These are phyloP conservation scores for Corbicula japonica DNA, from an alignment of 2,888 invertebrate species.

Conservation along the genomic window DNA sequence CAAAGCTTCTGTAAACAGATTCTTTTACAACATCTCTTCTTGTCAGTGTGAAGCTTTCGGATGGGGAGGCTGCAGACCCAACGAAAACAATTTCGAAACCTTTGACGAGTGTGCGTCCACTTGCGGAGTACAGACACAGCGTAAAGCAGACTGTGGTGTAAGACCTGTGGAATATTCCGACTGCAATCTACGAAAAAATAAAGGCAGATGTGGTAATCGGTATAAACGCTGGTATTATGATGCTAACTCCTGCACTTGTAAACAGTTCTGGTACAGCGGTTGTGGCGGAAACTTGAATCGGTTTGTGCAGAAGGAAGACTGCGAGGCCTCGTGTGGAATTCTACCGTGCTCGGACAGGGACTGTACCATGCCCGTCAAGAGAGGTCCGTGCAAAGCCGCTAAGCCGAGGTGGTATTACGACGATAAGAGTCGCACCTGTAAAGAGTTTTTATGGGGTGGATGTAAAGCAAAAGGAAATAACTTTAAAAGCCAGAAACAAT, in stretches of 20 bases:
- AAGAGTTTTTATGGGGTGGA: neutral
- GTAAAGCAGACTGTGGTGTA: neutral
- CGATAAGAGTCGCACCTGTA: neutral
- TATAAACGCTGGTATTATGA: conserved; percentile 19
- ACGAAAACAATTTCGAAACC: conserved; percentile 25
- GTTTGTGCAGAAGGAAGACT: too few relatives aligned
- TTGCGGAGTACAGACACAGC: neutral
- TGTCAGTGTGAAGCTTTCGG: conserved; percentile 31
- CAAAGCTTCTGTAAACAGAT: conserved; percentile 19
- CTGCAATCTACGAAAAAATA: neutral
- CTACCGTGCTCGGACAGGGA: too few relatives aligned
- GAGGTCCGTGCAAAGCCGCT: neutral
- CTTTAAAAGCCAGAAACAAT: neutral
- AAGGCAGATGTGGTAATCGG: too few relatives aligned
- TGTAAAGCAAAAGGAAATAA: conserved; percentile 15
- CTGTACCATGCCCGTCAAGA: neutral
- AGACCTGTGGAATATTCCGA: neutral
- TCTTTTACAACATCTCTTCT: conserved; percentile 28
- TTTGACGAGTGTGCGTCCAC: conserved; percentile 1
- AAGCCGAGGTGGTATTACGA: neutral
- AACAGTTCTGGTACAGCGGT: conserved; percentile 5
- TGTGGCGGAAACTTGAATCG: conserved; percentile 22
- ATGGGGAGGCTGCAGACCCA: conserved; percentile 35
- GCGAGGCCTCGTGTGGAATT: too few relatives aligned
- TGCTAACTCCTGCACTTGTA: neutral